These are phyloP conservation scores for Rhopalosiphum padi DNA, from an alignment of 1,140 invertebrate genomes.

Conservation along the genomic window DNA sequence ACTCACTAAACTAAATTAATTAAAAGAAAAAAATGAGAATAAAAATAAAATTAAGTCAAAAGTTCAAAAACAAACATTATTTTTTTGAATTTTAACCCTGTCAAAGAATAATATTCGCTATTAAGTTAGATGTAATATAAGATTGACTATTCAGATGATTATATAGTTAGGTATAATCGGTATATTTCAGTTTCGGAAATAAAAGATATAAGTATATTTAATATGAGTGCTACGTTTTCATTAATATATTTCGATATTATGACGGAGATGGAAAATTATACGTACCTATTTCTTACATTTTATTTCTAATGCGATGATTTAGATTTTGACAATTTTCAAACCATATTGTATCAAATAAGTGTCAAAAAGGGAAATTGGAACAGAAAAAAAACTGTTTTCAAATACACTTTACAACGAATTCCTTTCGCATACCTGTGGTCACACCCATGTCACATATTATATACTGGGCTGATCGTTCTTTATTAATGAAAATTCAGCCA, in stretches of 20 bases:
- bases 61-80: too few species aligned
- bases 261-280: not conserved
- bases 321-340: not conserved
- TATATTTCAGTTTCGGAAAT: too few species aligned
- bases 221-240: too few species aligned
- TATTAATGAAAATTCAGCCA: not conserved
- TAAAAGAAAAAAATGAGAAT: too few species aligned
- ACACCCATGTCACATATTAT: not conserved
- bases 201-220: not conserved
- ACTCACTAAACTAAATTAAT: too few species aligned
- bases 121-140: too few species aligned
- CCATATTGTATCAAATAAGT: conserved; percentile 5
- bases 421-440: not conserved
- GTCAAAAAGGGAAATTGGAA: not conserved
- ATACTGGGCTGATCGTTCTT: not conserved
- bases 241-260: not conserved
- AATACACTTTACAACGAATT: not conserved
- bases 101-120: too few species aligned
- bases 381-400: not conserved
- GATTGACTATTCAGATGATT: too few species aligned
- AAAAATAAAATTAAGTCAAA: too few species aligned
- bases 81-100: too few species aligned
- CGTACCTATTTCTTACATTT: not conserved
- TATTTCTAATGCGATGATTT: not conserved
- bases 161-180: too few species aligned